Evolutionary conservation across 2,113 vertebrate species (phyloP), one percentile per base, ranked within the genome.

Genomic region (Chamaea fasciata): DNA sequence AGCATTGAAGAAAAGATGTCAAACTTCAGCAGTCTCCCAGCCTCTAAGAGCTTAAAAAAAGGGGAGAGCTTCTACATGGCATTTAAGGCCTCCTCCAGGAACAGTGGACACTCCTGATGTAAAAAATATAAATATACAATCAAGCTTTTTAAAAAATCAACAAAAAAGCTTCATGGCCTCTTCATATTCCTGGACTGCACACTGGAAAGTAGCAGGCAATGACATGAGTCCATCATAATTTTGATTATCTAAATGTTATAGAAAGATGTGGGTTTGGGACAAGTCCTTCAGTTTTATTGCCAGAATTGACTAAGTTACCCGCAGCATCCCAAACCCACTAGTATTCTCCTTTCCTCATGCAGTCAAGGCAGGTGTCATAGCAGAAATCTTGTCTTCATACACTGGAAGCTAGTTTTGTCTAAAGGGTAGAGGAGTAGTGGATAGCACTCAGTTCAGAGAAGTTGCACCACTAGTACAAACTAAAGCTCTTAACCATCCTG

Each of bases 121-220:
- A 77, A 92, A 95, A 89, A 92, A 91, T 75, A 92, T 37, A 77
- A 76, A 85, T 80, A 74, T 86, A 95, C 49, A 95, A 94, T 78
- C 41, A 87, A 92, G 22, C 26, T 65, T 87, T 82, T 47, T 50
- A 83, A 86, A 94, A 89, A 49, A 49, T 49, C 47, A 49, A 84
- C 6, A 44, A 42, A 23, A 90, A 89, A 82, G 42, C 30, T 89
- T 88, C 41, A 52, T 22, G 64, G 44, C 50, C 59, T 92, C 88
- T 94, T 95, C 73, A 59, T 76, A 60, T 75, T 80, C 26, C 60
- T 83, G 49, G 82, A 90, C 23, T 88, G 56, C 64, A 92, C 13
- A 42, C 41, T 83, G 56, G 60, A 63, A 94, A 78, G 46, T 39
- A 81, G 49, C 39, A 83, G 28, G 67, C 46, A 76, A 82, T 16